These are phyloP conservation scores for Sebastes matsubarae DNA, from an alignment of 2,797 vertebrate species.

Conservation along the genomic window DNA sequence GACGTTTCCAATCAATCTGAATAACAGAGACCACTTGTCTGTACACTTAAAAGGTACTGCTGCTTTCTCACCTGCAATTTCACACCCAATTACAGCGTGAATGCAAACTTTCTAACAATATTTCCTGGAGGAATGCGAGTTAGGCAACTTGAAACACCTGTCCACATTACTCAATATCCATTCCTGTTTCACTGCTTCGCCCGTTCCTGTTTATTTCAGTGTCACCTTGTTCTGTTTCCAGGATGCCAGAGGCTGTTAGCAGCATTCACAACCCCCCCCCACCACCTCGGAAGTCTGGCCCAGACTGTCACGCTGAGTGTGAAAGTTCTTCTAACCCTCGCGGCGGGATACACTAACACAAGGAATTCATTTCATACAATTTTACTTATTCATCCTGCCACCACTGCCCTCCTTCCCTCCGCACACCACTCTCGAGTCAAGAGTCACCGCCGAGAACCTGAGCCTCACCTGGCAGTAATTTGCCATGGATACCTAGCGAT, in stretches of 20 bases:
- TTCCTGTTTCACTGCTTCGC: slow-evolving; percentile 26
- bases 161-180: slow-evolving; percentile 48
- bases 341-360: slow-evolving; percentile 1
- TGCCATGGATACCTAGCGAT: neutral
- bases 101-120: slow-evolving; percentile 46
- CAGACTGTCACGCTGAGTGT: slow-evolving; percentile 3
- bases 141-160: slow-evolving; percentile 36
- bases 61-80: slow-evolving; percentile 66
- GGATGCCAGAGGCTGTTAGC: slow-evolving; percentile 30
- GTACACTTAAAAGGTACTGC: slow-evolving; percentile 23
- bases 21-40: slow-evolving; percentile 21
- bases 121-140: slow-evolving; percentile 19
- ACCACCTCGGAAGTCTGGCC: slow-evolving; percentile 15
- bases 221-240: slow-evolving; percentile 26
- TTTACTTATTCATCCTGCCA: slow-evolving; percentile 41
- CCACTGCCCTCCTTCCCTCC: neutral
- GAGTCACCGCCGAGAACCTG: neutral
- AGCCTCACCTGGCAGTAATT: slow-evolving; percentile 11
- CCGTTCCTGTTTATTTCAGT: slow-evolving; percentile 29
- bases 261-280: neutral
- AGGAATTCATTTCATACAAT: slow-evolving; percentile 49
- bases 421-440: neutral
- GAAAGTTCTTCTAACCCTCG: slow-evolving; percentile 31
- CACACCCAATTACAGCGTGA: slow-evolving; percentile 57
- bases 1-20: slow-evolving; percentile 18